Base-by-base conservation (phyloP, 2,797 vertebrate genomes). In the Melanotaenia trifasciata region DNA sequence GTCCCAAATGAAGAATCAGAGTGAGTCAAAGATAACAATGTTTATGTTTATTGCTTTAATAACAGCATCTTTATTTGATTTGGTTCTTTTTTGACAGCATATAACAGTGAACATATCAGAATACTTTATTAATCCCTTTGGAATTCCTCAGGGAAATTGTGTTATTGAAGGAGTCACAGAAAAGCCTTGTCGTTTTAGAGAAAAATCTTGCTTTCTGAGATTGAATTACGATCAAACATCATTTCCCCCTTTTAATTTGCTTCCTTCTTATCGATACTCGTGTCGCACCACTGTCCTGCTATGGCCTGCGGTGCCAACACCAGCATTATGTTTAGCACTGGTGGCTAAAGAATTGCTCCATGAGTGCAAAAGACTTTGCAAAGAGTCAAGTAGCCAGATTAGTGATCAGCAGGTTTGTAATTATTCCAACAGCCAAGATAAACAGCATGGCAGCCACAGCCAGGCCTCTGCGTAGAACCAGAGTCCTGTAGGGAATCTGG, bases 341-440 rank as follows among this genome's bases (percentile, higher is more conserved):
- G 3, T 33, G 35, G 2, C 65, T 58, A 1, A 64, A 3, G 22
- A 45, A 6, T 53, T 22, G 26, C 5, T 61, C 18, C 16, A 45
- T 61, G 38, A 63, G 26, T 45, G 16, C 20, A 36, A 43, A 1
- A 45, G 13, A 18, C 40, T 36, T 66, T 58, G 22, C 40, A 63
- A n/a, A 28, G n/a, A 12, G 20, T 90, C 83, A 89, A 24, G 60
- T 87, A 4, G 79, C 54, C 1, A 84, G 76, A n/a, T 84, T 82
- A 10, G 78, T 89, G 51, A 93, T 9, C 14, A 93, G 3, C 11
- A 88, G 2, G 67, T 94, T 93, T 14, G 92, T 40, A 64, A 93
- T 67, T 61, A 97, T 61, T 36, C 97, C 96, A 16, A 30, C 81
- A 54, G 91, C 72, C 53, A 98, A 86, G 22, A 96, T 72, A n/a